These are phyloP conservation scores for Pogonomyrmex barbatus DNA, from an alignment of 1,140 invertebrate genomes.

Conservation along the genomic window DNA sequence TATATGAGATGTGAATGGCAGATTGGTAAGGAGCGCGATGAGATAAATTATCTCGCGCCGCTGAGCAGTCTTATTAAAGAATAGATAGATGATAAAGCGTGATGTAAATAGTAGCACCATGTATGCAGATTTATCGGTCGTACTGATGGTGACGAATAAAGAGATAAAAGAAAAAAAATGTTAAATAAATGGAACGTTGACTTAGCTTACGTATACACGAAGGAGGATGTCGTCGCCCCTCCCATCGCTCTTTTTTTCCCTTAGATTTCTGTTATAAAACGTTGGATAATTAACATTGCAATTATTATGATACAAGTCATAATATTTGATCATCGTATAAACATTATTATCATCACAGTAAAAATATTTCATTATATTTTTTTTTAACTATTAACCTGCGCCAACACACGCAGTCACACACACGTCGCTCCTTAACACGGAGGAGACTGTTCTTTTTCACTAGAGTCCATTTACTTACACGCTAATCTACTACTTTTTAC, in stretches of 20 bases:
- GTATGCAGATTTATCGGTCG: conserved; percentile 70
- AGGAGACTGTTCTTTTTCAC: conserved; percentile 70
- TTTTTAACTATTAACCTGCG: conserved; percentile 79
- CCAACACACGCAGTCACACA: conserved; percentile 69
- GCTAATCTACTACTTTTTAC: conserved; percentile 66
- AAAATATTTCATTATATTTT: conserved; percentile 84
- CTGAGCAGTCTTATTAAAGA: conserved; percentile 78
- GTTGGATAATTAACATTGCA: conserved; percentile 77
- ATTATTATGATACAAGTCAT: conserved; percentile 81
- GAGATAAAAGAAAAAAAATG: conserved; percentile 33
- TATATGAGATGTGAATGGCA: conserved; percentile 64
- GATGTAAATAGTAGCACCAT: conserved; percentile 77
- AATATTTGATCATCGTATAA: conserved; percentile 85
- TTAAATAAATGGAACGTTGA: conserved; percentile 77
- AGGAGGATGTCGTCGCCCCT: conserved; percentile 55
- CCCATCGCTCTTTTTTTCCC: conserved; percentile 40
- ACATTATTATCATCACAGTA: conserved; percentile 87
- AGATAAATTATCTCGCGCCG: conserved; percentile 66
- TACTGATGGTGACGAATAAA: conserved; percentile 68
- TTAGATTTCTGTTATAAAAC: conserved; percentile 77
- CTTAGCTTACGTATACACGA: conserved; percentile 70
- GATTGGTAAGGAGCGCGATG: conserved; percentile 64
- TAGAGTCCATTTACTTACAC: conserved; percentile 75
- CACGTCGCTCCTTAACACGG: conserved; percentile 63
- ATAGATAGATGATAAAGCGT: conserved; percentile 72